A percentile compares a stretch with the other conserved stretches of the same genome.
These are phyloP conservation scores for Trachelipus rathkii DNA, from an alignment of 1,140 invertebrate genomes.

Conservation along the genomic window DNA sequence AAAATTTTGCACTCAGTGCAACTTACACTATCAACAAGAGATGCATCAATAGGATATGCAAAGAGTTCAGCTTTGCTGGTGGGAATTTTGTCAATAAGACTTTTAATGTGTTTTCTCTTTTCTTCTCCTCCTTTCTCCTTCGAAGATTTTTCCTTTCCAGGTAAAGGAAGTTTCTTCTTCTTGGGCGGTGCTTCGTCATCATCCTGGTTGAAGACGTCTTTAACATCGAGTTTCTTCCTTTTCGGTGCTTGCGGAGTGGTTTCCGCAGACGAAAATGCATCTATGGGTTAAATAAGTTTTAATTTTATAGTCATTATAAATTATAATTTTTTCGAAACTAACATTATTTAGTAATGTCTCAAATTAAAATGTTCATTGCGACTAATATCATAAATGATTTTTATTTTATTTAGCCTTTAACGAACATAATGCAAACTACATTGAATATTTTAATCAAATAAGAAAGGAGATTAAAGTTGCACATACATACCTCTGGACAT, in stretches of 20 bases:
- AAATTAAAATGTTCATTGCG: too few species aligned
- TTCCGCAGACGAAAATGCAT: slow-evolving; percentile 35
- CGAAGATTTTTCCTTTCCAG: slow-evolving; percentile 57
- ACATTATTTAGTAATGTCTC: too few species aligned
- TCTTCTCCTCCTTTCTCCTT: slow-evolving; percentile 75
- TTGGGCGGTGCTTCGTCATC: slow-evolving; percentile 70
- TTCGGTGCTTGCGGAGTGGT: slow-evolving; percentile 74
- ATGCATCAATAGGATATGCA: slow-evolving; percentile 87
- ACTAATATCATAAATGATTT: too few species aligned
- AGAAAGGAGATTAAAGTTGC: too few species aligned
- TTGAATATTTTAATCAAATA: too few species aligned
- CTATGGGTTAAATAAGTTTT: background rate
- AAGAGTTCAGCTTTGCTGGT: slow-evolving; percentile 95
- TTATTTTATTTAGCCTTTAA: too few species aligned
- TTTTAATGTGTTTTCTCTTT: slow-evolving; percentile 92
- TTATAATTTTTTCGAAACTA: too few species aligned
- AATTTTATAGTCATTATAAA: background rate
- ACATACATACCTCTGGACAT: too few species aligned
- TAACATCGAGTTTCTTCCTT: slow-evolving; percentile 73
- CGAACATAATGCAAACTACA: too few species aligned
- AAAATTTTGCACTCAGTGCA: slow-evolving; percentile 21
- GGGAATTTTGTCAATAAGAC: slow-evolving; percentile 95
- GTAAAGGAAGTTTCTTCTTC: slow-evolving; percentile 78
- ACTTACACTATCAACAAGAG: slow-evolving; percentile 72
- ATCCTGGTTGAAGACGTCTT: slow-evolving; percentile 86